Conservation (phyloP, 2,113 vertebrate genomes). For the Gymnorhina tibicen region DNA sequence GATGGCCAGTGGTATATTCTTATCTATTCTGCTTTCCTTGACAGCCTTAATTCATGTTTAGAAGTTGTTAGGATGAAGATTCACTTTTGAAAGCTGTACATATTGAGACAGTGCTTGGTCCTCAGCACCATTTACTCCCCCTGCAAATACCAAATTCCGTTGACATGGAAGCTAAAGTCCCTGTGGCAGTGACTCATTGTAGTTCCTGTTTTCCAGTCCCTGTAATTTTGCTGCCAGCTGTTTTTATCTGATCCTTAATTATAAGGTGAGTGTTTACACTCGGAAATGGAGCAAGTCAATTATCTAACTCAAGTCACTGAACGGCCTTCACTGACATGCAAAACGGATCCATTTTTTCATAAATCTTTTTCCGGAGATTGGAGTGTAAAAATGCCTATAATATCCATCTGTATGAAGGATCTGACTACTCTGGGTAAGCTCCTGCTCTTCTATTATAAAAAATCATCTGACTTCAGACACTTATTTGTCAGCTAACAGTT, state of each 20-base stretch:
- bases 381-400: not conserved
- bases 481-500: not conserved
- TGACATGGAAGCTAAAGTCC: not conserved
- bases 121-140: not conserved
- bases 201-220: not conserved
- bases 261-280: not conserved
- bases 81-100: not conserved
- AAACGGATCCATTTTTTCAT: not conserved
- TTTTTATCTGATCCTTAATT: not conserved
- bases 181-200: not conserved
- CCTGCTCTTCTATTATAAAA: not conserved
- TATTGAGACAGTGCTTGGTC: not conserved
- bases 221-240: not conserved
- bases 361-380: not conserved
- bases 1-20: not conserved
- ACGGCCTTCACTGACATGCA: not conserved
- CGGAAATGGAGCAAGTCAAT: not conserved
- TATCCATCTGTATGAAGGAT: not conserved
- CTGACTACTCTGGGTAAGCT: not conserved
- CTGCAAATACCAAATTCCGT: not conserved
- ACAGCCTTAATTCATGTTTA: not conserved
- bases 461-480: not conserved
- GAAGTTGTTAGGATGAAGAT: not conserved
- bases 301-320: not conserved
- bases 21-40: not conserved